Evolutionary conservation across 2,113 vertebrate genomes (phyloP).

Genomic region (Ellobius talpinus): DNA sequence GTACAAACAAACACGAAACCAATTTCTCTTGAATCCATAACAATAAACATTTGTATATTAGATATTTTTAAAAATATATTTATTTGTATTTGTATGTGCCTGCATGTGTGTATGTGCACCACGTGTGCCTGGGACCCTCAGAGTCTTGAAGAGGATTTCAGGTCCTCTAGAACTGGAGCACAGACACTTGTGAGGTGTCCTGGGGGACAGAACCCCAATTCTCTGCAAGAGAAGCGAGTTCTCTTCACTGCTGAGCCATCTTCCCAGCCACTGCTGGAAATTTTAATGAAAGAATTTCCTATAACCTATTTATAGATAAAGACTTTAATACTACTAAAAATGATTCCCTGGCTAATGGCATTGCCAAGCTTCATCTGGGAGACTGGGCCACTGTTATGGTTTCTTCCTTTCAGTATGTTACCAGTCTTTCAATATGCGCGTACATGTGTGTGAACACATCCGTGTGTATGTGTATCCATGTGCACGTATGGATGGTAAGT

Average conservation of each 20-base stretch:
- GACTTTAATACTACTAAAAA: background rate
- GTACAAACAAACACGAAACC: background rate
- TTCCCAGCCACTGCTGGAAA: background rate
- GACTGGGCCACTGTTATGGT: background rate
- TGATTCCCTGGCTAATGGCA: background rate
- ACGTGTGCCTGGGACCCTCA: background rate
- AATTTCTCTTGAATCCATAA: background rate
- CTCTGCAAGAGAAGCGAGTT: background rate
- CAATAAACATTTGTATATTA: background rate
- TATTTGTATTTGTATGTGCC: background rate
- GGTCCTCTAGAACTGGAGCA: background rate
- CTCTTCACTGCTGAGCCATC: background rate
- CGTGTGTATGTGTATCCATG: background rate
- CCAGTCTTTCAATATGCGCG: background rate
- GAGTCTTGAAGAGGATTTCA: background rate
- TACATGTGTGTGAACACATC: background rate
- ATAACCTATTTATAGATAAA: background rate
- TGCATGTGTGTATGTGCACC: background rate
- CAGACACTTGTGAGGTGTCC: background rate
- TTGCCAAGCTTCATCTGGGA: background rate
- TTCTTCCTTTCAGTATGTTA: background rate
- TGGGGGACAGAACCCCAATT: background rate
- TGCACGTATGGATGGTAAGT: background rate
- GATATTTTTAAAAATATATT: background rate
- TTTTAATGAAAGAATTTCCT: background rate